Evolutionary conservation across 1,140 invertebrate genomes (phyloP), one percentile per base, ranked within the genome.

Genomic region (Medauroidea extradentata): DNA sequence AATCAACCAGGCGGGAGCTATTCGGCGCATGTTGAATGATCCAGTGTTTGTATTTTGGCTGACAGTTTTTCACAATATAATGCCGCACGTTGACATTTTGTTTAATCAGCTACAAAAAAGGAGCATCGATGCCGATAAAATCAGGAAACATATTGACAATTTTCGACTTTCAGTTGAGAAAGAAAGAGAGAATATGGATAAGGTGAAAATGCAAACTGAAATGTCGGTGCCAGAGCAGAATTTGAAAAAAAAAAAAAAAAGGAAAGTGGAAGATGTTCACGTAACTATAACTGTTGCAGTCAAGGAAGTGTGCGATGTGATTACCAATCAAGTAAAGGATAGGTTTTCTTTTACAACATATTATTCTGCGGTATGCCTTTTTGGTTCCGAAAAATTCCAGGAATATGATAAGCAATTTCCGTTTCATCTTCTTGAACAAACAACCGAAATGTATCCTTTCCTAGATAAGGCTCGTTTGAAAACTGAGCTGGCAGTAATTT

Each of bases 11-110:
- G 58, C 58, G 50, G 52, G 39, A 51, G 53, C 52, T 23, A 49
- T 63, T 55, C 52, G 51, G 42, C 38, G 41, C 1, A 18, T 1
- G 38, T 46, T 64, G 51, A 59, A 64, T 54, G 51, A 62, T 55
- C 44, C 59, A 13, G 56, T 48, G 58, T 62, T 64, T 54, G 59
- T 38, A 48, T 64, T 64, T 59, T 64, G 54, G 56, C 59, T 64
- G 42, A 39, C 58, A 41, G 44, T 64, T 59, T 64, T 64, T 59
- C 52, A 62, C 48, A 57, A 64, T 46, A 59, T 64, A 55, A 62
- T 62, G 63, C 63, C 60, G 53, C 60, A 62, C 49, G 55, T 57
- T 29, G 53, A 64, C 53, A 61, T 59, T 41, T 52, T 64, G 55
- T 62, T 51, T 54, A 59, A 62, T 41, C 60, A 62, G 55, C 51